These are phyloP conservation scores for Leptocoma aspasia DNA, from an alignment of 2,113 vertebrate species.

Conservation along the genomic window DNA sequence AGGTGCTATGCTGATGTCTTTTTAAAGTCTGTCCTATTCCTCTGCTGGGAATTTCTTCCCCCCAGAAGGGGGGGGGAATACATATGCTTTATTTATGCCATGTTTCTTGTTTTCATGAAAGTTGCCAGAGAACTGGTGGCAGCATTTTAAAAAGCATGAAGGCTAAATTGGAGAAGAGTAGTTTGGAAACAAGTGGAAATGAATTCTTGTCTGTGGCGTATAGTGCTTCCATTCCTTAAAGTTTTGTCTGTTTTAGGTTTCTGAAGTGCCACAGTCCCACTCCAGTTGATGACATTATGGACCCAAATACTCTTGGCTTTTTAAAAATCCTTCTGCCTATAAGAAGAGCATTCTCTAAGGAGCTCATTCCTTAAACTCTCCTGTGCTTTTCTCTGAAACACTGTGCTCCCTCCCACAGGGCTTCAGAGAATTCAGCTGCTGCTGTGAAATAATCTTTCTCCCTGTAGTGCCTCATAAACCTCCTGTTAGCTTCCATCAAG, in stretches of 20 bases:
- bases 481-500: neutral
- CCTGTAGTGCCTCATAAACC: neutral
- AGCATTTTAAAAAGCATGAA: neutral
- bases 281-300: neutral
- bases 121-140: neutral
- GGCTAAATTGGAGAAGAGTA: neutral
- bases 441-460: neutral
- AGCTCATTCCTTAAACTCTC: neutral
- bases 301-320: neutral
- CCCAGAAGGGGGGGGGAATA: too few species aligned
- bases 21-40: neutral
- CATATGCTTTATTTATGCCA: neutral
- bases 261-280: neutral
- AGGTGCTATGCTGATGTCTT: neutral
- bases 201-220: accelerated
- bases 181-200: neutral
- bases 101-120: neutral
- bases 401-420: neutral
- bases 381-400: neutral
- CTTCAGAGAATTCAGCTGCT: neutral
- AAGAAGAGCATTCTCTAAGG: neutral
- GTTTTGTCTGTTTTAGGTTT: neutral
- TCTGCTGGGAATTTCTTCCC: neutral
- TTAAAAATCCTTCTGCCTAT: neutral
- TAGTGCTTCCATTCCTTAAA: neutral